A percentile compares a stretch with the other conserved stretches of the same genome.
Evolutionary conservation across 1,140 invertebrate species (phyloP).

Genomic region (Liolophura sinensis): DNA sequence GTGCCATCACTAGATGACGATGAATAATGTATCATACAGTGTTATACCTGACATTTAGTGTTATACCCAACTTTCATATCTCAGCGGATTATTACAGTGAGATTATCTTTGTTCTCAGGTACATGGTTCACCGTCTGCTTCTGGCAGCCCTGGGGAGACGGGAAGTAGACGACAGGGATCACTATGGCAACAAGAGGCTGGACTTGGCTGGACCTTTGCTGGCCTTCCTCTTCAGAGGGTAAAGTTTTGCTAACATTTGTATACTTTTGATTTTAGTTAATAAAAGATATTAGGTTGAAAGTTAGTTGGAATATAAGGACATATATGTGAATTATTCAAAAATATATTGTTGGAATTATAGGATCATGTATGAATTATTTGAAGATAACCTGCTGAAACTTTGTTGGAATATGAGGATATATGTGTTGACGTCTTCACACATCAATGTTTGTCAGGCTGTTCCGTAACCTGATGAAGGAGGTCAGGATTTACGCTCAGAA

Average conservation of each 20-base stretch:
- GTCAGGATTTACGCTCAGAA: constrained; percentile 98
- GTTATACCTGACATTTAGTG: too few relatives aligned
- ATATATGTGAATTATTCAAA: too few relatives aligned
- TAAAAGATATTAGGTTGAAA: not conserved
- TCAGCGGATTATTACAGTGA: too few relatives aligned
- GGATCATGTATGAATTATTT: too few relatives aligned
- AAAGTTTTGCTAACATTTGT: constrained; percentile 16
- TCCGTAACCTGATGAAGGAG: constrained; percentile 58
- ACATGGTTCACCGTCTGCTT: constrained; percentile 97
- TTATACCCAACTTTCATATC: too few relatives aligned
- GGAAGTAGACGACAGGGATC: constrained; percentile 98
- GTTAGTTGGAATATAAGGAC: not conserved
- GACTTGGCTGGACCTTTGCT: constrained; percentile 95
- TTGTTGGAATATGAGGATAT: too few relatives aligned
- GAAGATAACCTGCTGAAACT: too few relatives aligned
- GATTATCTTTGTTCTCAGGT: constrained; percentile 61
- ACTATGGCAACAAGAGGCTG: constrained; percentile 97
- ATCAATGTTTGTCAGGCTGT: constrained; percentile 37
- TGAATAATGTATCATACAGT: too few relatives aligned
- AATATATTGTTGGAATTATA: too few relatives aligned
- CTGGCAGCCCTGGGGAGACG: constrained; percentile 91
- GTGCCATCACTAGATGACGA: too few relatives aligned
- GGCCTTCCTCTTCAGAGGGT: constrained; percentile 92
- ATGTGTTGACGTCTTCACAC: not conserved
- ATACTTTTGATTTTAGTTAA: too few relatives aligned